Percentiles rank a stretch among this genome's conserved stretches.
Conservation (phyloP, 2,888 invertebrate species). For the Parelbella ahira region DNA sequence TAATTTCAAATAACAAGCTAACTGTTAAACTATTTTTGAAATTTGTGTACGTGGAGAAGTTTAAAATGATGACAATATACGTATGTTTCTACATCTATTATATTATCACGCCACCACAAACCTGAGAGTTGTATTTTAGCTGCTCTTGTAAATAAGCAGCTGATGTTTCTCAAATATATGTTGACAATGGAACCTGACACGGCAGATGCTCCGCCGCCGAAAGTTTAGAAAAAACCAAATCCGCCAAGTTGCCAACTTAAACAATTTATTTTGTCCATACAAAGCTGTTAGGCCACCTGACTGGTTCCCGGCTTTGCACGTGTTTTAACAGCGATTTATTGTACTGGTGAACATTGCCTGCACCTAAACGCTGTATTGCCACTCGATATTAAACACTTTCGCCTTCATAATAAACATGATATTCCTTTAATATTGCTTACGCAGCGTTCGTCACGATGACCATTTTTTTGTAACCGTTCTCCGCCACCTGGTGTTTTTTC, state of each 20-base stretch:
- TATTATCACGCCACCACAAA: no score
- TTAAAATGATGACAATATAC: no score
- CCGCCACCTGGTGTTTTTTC: conserved; percentile 76
- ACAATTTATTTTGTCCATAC: conserved; percentile 41
- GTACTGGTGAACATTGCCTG: conserved; percentile 52
- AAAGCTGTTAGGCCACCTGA: conserved; percentile 62
- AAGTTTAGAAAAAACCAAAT: conserved; percentile 31
- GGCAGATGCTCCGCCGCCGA: conserved; percentile 27
- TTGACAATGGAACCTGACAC: conserved; percentile 18
- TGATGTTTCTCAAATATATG: no score
- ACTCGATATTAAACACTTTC: conserved; percentile 49
- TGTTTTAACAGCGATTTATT: conserved; percentile 67
- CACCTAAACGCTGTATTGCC: conserved; percentile 43
- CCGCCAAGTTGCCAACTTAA: conserved; percentile 39
- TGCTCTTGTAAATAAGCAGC: no score
- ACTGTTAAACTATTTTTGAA: no score
- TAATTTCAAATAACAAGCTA: no score
- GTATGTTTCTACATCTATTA: no score
- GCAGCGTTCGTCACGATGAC: conserved; percentile 42
- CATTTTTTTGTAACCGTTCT: conserved; percentile 60
- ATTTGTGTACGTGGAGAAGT: no score
- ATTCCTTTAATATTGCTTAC: conserved; percentile 3
- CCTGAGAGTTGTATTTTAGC: no score
- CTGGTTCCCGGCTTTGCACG: conserved; percentile 64
- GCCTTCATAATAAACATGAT: conserved; percentile 22